These are phyloP conservation scores for Tympanoctomys barrerae DNA, from an alignment of 2,797 vertebrate species.

Conservation along the genomic window DNA sequence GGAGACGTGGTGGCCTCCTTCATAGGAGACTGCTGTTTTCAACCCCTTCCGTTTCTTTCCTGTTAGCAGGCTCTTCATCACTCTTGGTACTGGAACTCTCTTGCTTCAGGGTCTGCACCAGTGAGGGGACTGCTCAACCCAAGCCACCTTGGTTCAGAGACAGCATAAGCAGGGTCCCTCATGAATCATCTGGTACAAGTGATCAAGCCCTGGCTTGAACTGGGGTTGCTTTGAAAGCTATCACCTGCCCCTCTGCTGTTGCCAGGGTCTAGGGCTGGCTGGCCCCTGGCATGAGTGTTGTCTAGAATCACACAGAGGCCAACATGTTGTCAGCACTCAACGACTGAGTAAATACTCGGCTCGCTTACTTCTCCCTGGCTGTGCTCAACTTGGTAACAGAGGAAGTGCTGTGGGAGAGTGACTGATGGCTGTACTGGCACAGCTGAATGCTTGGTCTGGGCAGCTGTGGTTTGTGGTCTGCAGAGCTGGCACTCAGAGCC, in stretches of 20 bases:
- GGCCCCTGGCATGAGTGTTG: not conserved
- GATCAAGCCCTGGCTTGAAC: slow-evolving; percentile 78
- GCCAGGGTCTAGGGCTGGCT: not conserved
- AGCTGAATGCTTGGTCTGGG: not conserved
- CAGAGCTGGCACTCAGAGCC: fast-evolving
- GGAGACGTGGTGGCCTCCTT: not conserved
- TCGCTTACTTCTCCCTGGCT: slow-evolving; percentile 57
- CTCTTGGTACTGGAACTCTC: not conserved
- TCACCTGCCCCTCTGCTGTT: slow-evolving; percentile 78
- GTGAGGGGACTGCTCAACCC: not conserved
- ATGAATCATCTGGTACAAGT: slow-evolving; percentile 46
- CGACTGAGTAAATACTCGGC: slow-evolving; percentile 76
- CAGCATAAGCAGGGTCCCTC: not conserved
- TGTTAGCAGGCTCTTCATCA: not conserved
- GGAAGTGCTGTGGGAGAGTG: slow-evolving; percentile 52
- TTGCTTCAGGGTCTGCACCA: not conserved
- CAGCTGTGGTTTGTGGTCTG: fast-evolving
- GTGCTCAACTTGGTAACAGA: slow-evolving; percentile 65
- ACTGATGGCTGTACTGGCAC: not conserved
- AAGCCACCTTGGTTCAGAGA: not conserved
- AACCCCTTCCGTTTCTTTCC: not conserved
- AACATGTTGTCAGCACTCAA: slow-evolving; percentile 74
- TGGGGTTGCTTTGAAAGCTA: slow-evolving; percentile 74
- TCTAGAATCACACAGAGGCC: slow-evolving; percentile 64
- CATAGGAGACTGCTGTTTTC: not conserved